These are phyloP conservation scores for Trichonephila clavata DNA, from an alignment of 1,140 invertebrate genomes.

Conservation along the genomic window DNA sequence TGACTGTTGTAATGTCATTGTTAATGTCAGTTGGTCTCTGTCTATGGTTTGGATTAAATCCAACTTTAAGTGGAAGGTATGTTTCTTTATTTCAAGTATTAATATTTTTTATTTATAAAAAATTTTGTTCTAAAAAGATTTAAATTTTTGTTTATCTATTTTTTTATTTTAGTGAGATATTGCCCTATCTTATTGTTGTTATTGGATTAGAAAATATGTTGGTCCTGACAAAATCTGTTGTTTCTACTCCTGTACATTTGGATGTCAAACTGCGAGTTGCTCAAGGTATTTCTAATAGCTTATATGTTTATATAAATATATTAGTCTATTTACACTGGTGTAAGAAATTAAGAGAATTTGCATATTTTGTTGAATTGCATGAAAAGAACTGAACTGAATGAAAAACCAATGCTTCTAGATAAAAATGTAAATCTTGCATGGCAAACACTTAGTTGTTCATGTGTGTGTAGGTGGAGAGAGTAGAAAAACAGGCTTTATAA, in stretches of 20 bases:
- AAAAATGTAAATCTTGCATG: too few relatives aligned
- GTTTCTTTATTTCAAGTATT: not conserved
- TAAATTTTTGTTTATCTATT: not conserved
- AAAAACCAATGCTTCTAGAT: too few relatives aligned
- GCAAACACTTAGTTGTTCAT: too few relatives aligned
- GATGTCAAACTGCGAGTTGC: constrained; percentile 97
- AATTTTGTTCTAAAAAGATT: too few relatives aligned
- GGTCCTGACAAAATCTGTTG: constrained; percentile 96
- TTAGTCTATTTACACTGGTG: too few relatives aligned
- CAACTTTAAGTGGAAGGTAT: constrained; percentile 82
- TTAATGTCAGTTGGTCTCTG: constrained; percentile 97
- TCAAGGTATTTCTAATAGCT: constrained; percentile 84
- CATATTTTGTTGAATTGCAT: too few relatives aligned
- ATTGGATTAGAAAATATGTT: constrained; percentile 98
- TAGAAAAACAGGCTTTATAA: too few relatives aligned
- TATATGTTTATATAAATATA: not conserved
- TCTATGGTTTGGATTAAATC: constrained; percentile 90
- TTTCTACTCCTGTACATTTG: constrained; percentile 93
- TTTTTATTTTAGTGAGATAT: constrained; percentile 85
- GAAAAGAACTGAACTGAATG: too few relatives aligned
- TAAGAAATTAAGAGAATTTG: too few relatives aligned
- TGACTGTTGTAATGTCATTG: constrained; percentile 93
- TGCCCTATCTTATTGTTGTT: constrained; percentile 96
- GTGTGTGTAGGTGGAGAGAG: too few relatives aligned
- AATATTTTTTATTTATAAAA: too few relatives aligned